A percentile compares a stretch with the other conserved stretches of the same genome.
These are phyloP conservation scores for Tamandua tetradactyla DNA, from an alignment of 2,797 vertebrate species.

Conservation along the genomic window DNA sequence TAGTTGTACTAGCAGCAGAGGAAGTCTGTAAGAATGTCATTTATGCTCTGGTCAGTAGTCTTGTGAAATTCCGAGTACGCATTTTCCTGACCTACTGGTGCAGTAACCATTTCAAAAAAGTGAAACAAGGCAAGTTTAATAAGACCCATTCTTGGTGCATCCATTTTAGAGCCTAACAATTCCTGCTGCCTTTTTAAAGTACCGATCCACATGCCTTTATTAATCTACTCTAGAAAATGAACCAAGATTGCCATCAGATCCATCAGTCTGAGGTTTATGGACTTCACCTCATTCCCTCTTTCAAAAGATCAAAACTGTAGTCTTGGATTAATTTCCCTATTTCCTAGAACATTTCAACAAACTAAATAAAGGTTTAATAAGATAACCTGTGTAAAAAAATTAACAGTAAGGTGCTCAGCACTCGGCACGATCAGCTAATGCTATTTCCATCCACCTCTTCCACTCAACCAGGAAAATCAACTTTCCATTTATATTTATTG, in stretches of 20 bases:
- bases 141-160: not conserved
- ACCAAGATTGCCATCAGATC: not conserved
- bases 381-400: not conserved
- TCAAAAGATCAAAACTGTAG: not conserved
- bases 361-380: not conserved
- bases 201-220: not conserved
- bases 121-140: constrained; percentile 36
- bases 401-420: not conserved
- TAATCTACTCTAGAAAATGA: constrained; percentile 17
- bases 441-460: not conserved
- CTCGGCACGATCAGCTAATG: not conserved
- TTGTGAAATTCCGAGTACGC: not conserved
- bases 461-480: not conserved
- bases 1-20: not conserved
- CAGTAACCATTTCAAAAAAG: not conserved
- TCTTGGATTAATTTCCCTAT: not conserved
- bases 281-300: not conserved
- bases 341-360: not conserved
- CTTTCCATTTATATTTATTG: not conserved
- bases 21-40: not conserved
- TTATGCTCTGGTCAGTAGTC: constrained; percentile 21
- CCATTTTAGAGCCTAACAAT: not conserved
- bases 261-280: not conserved
- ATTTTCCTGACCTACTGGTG: not conserved
- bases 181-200: not conserved